Evolutionary conservation across 2,888 invertebrate genomes (phyloP), one percentile per base, ranked within the genome.

Genomic region (Agrenia bidenticulata): DNA sequence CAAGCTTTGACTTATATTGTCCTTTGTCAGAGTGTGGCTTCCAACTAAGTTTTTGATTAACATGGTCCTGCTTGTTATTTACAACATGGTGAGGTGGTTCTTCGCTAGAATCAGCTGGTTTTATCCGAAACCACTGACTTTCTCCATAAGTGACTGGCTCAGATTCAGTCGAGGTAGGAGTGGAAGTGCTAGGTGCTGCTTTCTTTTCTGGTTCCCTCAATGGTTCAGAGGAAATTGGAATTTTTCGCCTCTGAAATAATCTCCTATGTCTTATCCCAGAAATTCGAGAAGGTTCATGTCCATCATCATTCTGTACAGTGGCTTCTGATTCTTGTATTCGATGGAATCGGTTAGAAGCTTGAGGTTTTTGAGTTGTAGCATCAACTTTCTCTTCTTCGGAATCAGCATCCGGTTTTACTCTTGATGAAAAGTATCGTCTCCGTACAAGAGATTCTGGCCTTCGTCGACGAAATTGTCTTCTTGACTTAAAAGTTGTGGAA

Each of bases 131-230:
- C 76, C 76, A 76, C 56, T 76, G 73, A 56, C 74, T 72, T 62
- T 76, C 76, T 11, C 76, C 76, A 50, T 75, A 76, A 26, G 76
- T 76, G 21, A 75, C 76, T 9, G 73, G 42, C 42, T 72, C 69
- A 7, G 71, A 59, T 15, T 70, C 69, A 4, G 63, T 13, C 11
- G 66, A 69, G 27, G 23, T 55, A 9, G 66, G 66, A 7, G 64
- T 60, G 42, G 63, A 56, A 2, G 69, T 49, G n/a, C 17, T 32
- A 9, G 41, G 13, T 4, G 2, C 27, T n/a, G 4, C 49, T 17
- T 26, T 19, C 26, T 17, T 50, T 24, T 11, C 37, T 15, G 13
- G 23, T 2, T 19, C 17, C 17, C n/a, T 51, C 41, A 19, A 32
- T 7, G 21, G 49, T 41, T 53, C 55, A 11, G 23, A 53, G 11